phyloP scores from a whole-genome alignment of 2,113 vertebrate species.

The Trinectes maculatus region DNA sequence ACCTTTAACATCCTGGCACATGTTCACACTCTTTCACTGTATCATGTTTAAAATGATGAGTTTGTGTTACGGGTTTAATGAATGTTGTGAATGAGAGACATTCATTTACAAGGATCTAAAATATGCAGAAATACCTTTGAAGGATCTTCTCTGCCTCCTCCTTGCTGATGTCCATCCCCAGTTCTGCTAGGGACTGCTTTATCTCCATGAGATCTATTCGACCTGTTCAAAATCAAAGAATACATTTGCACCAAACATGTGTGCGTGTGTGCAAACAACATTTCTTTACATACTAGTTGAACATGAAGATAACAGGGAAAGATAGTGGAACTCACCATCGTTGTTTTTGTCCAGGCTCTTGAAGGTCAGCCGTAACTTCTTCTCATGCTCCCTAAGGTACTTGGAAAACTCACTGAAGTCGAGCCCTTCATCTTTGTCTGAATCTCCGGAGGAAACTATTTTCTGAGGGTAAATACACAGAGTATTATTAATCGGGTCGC shows the following conservation, averaged over 20 bases:
- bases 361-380: conserved; percentile 93
- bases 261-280: too few species aligned
- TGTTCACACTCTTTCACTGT: background rate
- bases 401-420: conserved; percentile 91
- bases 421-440: conserved; percentile 86
- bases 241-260: too few species aligned
- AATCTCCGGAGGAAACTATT: conserved; percentile 90
- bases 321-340: conserved; percentile 81
- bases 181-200: conserved; percentile 87
- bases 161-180: conserved; percentile 88
- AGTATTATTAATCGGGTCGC: background rate
- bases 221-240: conserved; percentile 81
- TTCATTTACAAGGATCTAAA: background rate
- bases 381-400: conserved; percentile 94
- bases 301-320: background rate
- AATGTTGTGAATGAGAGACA: background rate
- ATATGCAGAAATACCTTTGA: conserved; percentile 81
- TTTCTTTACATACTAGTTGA: too few species aligned
- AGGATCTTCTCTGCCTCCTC: conserved; percentile 91
- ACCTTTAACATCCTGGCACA: conserved; percentile 9
- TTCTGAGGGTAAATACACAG: conserved; percentile 77
- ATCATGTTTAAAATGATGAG: background rate
- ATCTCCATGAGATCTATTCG: conserved; percentile 89
- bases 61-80: background rate
- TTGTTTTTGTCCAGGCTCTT: conserved; percentile 95